Evolutionary conservation across 2,888 invertebrate species (phyloP), one percentile per base, ranked within the genome.

Genomic region (Myopa tessellatipennis): DNA sequence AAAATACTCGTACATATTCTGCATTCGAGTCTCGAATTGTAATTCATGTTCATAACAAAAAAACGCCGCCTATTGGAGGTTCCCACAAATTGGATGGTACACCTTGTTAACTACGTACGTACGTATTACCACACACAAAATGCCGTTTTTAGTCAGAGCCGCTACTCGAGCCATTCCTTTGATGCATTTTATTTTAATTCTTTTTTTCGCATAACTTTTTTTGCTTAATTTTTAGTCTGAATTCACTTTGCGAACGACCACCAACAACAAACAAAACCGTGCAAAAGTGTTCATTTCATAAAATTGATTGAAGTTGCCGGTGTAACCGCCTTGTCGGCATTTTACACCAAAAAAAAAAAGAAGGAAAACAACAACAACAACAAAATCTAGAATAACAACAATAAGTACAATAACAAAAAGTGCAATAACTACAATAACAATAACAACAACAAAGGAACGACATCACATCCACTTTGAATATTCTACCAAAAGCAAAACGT

Each of bases 261-360:
- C 34, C 36, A 14, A 63, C 55, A 60, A 74, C 55, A 74, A 67
- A 45, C 74, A 68, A 73, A 52, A 50, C 18, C 16, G 55, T 55
- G 38, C 26, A 10, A 45, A 45, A 45, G 45, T 73, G 73, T 73
- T 45, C 73, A 61, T 73, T 63, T 38, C 63, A 73, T 63, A 65
- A 79, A 81, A 79, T 79, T 82, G 81, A 81, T 82, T 82, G 82
- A 82, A 82, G 82, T 82, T 81, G 81, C 81, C 82, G 81, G 81
- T 81, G 81, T 75, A 79, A 75, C 82, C 82, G 82, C 75, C 69
- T 60, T 75, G 75, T 69, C 69, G 75, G 60, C 68, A 52, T 45
- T 68, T 58, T 65, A 36, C 65, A 65, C 4, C 55, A 55, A 65
- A 36, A 14, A 8, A 5, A 3, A 58, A 67, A 67, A 65, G 14